Conservation (phyloP, 2,797 vertebrate species). For the Chaunax sp. region DNA sequence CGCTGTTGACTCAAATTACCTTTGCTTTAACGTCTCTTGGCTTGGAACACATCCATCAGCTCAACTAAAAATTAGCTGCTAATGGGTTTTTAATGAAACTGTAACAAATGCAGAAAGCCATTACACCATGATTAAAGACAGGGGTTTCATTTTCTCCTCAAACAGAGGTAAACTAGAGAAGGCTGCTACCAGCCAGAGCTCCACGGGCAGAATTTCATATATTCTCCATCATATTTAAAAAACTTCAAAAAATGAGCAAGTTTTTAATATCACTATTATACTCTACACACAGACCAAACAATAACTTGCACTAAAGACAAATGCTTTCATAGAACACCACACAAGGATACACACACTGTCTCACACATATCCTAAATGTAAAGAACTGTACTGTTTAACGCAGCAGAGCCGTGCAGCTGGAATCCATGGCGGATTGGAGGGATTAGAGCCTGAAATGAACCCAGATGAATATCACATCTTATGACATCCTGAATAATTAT, state of each 20-base stretch:
- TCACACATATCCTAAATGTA: slow-evolving; percentile 28
- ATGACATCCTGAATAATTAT: slow-evolving; percentile 81
- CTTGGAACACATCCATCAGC: slow-evolving; percentile 70
- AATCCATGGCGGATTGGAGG: slow-evolving; percentile 71
- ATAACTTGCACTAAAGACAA: slow-evolving; percentile 4
- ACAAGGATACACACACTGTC: slow-evolving; percentile 12
- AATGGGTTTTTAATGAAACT: slow-evolving; percentile 83
- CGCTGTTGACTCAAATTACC: slow-evolving; percentile 66
- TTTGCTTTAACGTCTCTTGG: slow-evolving; percentile 62
- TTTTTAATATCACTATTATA: slow-evolving; percentile 2
- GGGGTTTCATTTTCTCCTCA: slow-evolving; percentile 58
- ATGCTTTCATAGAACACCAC: slow-evolving; percentile 5
- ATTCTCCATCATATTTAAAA: slow-evolving; percentile 10
- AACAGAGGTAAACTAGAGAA: slow-evolving; percentile 33
- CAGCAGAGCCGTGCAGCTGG: slow-evolving; percentile 68
- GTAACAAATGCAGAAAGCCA: slow-evolving; percentile 79
- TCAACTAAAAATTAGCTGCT: slow-evolving; percentile 71
- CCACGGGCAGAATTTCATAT: slow-evolving; percentile 34
- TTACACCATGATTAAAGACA: slow-evolving; percentile 79
- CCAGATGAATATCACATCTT: slow-evolving; percentile 73
- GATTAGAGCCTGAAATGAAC: slow-evolving; percentile 73
- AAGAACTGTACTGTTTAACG: slow-evolving; percentile 39
- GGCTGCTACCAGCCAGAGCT: slow-evolving; percentile 22
- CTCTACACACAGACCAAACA: slow-evolving; percentile 6
- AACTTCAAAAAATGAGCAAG: slow-evolving; percentile 2